These are phyloP conservation scores for Hafferia zeledoni DNA, from an alignment of 2,797 vertebrate species.

Conservation along the genomic window DNA sequence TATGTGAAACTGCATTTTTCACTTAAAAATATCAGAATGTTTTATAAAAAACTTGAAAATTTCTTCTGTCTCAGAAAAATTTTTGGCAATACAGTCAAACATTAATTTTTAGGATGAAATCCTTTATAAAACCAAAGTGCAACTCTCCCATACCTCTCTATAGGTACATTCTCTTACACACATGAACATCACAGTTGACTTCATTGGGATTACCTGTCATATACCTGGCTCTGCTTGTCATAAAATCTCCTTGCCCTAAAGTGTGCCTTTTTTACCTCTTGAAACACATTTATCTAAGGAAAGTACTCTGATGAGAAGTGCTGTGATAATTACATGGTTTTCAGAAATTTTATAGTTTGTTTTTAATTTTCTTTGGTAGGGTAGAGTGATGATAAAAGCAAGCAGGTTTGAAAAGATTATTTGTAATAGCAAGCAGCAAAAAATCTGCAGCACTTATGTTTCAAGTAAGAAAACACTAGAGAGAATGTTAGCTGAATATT, in stretches of 20 bases:
- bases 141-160: accelerated
- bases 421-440: not conserved
- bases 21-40: not conserved
- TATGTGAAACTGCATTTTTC: not conserved
- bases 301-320: not conserved
- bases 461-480: not conserved
- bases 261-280: not conserved
- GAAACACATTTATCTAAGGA: not conserved
- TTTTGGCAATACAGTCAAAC: not conserved
- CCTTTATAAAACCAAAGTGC: not conserved
- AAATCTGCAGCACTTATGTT: not conserved
- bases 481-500: not conserved
- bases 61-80: not conserved
- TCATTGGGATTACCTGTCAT: not conserved
- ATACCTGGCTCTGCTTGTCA: not conserved
- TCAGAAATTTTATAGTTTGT: not conserved
- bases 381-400: not conserved
- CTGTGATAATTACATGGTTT: not conserved
- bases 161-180: not conserved
- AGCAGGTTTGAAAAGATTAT: not conserved
- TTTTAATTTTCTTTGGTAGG: not conserved
- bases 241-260: not conserved
- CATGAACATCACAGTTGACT: not conserved
- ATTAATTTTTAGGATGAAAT: not conserved
- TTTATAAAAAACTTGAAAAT: not conserved